Conservation (phyloP, 2,797 vertebrate species). For the Paratrypauchen microcephalus region DNA sequence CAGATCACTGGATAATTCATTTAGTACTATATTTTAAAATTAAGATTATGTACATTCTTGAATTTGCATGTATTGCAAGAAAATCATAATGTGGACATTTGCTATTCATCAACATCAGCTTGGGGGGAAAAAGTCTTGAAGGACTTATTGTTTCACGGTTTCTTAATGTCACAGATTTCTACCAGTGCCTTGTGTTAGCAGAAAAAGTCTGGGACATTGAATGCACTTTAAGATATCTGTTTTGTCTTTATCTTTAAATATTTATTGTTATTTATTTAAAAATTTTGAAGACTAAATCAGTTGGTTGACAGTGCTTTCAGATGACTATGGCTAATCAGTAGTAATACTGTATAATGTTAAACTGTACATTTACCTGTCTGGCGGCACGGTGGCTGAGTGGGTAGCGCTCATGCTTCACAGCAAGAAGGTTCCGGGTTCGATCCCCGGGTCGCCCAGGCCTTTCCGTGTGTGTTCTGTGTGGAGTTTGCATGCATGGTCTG, state of each 20-base stretch:
- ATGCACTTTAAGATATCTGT: constrained; percentile 65
- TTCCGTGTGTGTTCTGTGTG: no score
- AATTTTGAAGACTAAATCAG: constrained; percentile 5
- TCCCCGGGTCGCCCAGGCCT: no score
- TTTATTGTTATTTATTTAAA: constrained; percentile 44
- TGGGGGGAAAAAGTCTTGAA: neutral
- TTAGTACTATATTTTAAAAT: neutral
- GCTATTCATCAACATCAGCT: neutral
- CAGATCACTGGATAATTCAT: neutral
- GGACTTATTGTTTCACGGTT: neutral
- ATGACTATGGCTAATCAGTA: constrained; percentile 6
- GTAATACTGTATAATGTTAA: constrained; percentile 1
- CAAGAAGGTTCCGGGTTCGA: no score
- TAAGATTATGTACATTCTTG: neutral
- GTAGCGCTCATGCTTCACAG: no score
- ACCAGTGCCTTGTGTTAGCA: constrained; percentile 36
- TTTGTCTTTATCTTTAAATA: constrained; percentile 26
- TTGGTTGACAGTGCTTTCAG: constrained; percentile 9
- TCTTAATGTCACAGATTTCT: constrained; percentile 19
- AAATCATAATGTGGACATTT: neutral
- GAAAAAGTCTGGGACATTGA: constrained; percentile 37
- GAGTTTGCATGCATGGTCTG: no score
- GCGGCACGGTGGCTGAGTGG: no score
- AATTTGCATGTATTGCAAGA: neutral
- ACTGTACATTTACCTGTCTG: constrained; percentile 31